phyloP scores from a whole-genome alignment of 2,113 vertebrate species.

The Lethenteron reissneri region DNA sequence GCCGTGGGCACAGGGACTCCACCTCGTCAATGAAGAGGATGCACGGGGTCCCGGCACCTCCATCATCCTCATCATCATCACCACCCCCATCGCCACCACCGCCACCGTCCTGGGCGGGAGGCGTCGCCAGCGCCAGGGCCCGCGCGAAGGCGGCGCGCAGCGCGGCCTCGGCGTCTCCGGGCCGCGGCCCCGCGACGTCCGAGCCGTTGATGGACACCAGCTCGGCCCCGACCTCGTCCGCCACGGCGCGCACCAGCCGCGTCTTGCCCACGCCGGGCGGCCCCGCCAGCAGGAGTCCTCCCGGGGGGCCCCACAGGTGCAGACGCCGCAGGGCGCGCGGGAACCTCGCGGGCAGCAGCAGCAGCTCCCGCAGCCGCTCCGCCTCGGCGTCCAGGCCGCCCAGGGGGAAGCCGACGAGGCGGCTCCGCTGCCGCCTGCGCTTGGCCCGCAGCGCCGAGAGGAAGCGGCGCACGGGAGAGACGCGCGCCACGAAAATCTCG shows the following conservation, averaged over 20 bases:
- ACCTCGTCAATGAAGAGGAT: constrained; percentile 75
- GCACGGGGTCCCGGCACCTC: constrained; percentile 28
- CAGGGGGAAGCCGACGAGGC: constrained; percentile 10
- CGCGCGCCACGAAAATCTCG: too few species aligned
- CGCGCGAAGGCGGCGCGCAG: constrained; percentile 39
- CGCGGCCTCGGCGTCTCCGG: constrained; percentile 66
- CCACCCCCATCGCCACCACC: too few species aligned
- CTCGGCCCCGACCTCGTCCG: constrained; percentile 33
- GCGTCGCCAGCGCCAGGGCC: constrained; percentile 25
- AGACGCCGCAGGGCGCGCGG: constrained; percentile 32
- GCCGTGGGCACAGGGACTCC: constrained; percentile 54
- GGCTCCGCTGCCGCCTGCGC: too few species aligned
- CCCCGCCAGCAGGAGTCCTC: constrained; percentile 49
- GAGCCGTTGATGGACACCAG: constrained; percentile 43
- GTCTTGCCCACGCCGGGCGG: constrained; percentile 77
- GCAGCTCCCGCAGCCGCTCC: constrained; percentile 31
- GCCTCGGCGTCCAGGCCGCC: constrained; percentile 37
- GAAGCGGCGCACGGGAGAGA: too few species aligned
- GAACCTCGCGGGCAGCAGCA: constrained; percentile 44
- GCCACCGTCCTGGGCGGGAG: not conserved
- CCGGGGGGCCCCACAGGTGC: constrained; percentile 35
- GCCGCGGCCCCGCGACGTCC: constrained; percentile 49
- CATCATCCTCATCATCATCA: too few species aligned
- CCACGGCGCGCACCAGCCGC: constrained; percentile 36
- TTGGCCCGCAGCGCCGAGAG: too few species aligned